Evolutionary conservation across 2,113 vertebrate species (phyloP).

Genomic region (Albula goreensis): DNA sequence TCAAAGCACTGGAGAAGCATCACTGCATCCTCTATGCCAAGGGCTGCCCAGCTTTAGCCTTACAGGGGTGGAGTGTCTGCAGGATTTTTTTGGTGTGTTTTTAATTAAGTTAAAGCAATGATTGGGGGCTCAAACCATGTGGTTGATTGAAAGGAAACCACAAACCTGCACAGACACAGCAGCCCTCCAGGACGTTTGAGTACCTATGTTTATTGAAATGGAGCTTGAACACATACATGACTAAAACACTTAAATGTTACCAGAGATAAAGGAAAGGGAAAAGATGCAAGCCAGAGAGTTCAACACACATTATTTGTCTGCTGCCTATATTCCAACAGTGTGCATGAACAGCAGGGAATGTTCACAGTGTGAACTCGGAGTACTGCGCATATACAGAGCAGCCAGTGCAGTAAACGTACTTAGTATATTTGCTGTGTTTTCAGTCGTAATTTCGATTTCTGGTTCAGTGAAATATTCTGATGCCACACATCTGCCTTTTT

Average conservation of each 20-base stretch:
- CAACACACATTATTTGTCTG: not conserved
- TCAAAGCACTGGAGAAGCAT: not conserved
- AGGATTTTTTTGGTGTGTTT: no score
- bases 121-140: no score
- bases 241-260: not conserved
- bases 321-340: not conserved
- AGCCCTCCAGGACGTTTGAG: no score
- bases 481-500: conserved; percentile 87
- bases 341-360: not conserved
- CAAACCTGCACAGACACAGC: no score
- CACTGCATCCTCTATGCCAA: not conserved
- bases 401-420: conserved; percentile 71
- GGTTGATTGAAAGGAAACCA: no score
- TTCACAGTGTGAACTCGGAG: not conserved
- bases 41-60: no score
- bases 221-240: not conserved
- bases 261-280: not conserved
- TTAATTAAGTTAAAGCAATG: no score
- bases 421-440: conserved; percentile 91
- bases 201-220: not conserved
- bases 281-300: not conserved
- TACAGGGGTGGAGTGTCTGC: no score
- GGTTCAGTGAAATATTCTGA: conserved; percentile 90
- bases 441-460: conserved; percentile 87
- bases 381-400: not conserved